Evolutionary conservation across 1,140 invertebrate genomes (phyloP).

Genomic region (Aporrectodea caliginosa): DNA sequence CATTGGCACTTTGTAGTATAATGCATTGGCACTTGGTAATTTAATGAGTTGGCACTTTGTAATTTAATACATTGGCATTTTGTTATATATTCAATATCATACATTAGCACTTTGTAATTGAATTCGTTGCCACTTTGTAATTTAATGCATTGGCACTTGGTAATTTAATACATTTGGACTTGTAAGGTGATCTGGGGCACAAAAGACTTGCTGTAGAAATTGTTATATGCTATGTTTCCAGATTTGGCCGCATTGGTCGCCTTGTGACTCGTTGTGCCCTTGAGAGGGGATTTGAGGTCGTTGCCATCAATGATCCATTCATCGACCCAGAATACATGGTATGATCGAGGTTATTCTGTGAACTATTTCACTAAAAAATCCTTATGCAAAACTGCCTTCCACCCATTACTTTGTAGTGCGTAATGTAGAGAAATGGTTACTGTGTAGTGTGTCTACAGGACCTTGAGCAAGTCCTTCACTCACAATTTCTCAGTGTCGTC

Average conservation of each 20-base stretch:
- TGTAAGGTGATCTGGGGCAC: neutral
- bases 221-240: constrained; percentile 32
- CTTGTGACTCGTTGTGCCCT: constrained; percentile 77
- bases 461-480: no score
- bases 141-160: neutral
- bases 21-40: neutral
- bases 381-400: no score
- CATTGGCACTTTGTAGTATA: neutral
- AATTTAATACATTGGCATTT: neutral
- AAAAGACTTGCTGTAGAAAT: neutral
- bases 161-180: neutral
- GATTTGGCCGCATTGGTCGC: constrained; percentile 92
- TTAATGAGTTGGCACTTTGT: neutral
- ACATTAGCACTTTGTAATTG: neutral
- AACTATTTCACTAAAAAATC: no score
- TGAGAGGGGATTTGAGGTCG: constrained; percentile 65
- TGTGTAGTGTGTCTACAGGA: no score
- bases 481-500: no score
- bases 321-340: constrained; percentile 90
- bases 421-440: no score
- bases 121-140: neutral
- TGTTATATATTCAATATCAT: neutral
- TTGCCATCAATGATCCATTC: constrained; percentile 93
- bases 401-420: no score
- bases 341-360: constrained; percentile 28